Conservation (phyloP, 2,888 invertebrate species). For the Suillia variegata region DNA sequence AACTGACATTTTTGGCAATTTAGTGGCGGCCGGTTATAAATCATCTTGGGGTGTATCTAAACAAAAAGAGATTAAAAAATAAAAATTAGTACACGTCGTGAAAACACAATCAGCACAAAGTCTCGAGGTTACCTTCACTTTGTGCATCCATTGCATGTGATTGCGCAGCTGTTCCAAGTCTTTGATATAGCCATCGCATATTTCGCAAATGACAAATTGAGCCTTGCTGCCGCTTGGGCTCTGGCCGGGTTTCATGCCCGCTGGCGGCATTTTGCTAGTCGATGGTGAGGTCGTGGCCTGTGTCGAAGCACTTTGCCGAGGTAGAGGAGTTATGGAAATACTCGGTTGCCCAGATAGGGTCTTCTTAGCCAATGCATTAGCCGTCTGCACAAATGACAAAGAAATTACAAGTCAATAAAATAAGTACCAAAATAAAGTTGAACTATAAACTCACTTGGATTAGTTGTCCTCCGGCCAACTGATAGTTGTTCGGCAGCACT, state of each 20-base stretch:
- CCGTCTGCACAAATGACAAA: constrained; percentile 22
- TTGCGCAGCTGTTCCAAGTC: constrained; percentile 91
- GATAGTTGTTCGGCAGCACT: constrained; percentile 58
- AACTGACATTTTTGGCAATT: constrained; percentile 97
- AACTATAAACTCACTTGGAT: constrained; percentile 48
- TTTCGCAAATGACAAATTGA: constrained; percentile 93
- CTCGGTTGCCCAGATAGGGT: constrained; percentile 72
- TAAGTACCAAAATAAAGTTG: constrained; percentile 10
- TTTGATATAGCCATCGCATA: constrained; percentile 96
- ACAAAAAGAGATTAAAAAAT: neutral
- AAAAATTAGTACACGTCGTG: neutral
- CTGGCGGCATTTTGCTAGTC: constrained; percentile 53
- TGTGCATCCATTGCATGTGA: constrained; percentile 98
- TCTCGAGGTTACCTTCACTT: constrained; percentile 75
- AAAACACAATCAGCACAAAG: neutral
- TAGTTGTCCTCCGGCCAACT: constrained; percentile 56
- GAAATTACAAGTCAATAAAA: constrained; percentile 4
- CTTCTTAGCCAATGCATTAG: constrained; percentile 40
- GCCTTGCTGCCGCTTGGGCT: constrained; percentile 66
- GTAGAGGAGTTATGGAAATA: constrained; percentile 88
- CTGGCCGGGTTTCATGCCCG: constrained; percentile 64
- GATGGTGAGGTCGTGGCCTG: constrained; percentile 61
- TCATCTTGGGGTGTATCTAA: constrained; percentile 91
- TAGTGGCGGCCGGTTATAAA: constrained; percentile 89
- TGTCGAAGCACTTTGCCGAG: constrained; percentile 73